Conservation (phyloP, 2,113 vertebrate genomes). For the Setophaga coronata region DNA sequence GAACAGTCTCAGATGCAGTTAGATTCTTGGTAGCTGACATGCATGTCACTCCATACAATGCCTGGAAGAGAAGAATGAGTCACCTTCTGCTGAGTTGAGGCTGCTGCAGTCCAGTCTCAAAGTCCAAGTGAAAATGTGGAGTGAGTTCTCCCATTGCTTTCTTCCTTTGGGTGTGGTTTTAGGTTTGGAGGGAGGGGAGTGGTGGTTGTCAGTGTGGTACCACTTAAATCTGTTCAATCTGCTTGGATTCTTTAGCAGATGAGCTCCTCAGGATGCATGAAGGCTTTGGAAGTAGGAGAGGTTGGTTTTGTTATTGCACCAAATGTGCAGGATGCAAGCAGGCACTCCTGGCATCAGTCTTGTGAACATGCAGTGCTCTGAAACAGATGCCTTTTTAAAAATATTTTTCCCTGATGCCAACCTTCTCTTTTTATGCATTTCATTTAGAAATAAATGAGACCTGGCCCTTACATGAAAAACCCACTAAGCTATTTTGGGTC, state of each 20-base stretch:
- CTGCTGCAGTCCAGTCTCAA: neutral
- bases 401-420: neutral
- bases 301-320: neutral
- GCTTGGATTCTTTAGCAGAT: neutral
- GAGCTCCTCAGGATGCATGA: neutral
- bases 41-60: conserved; percentile 21
- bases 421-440: neutral
- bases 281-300: neutral
- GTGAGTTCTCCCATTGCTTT: neutral
- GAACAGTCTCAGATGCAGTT: neutral
- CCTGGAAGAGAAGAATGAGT: conserved; percentile 17
- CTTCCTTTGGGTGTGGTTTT: neutral
- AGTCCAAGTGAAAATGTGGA: neutral
- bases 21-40: conserved; percentile 1
- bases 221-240: neutral
- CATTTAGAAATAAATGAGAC: neutral
- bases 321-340: neutral
- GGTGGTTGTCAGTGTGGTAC: neutral
- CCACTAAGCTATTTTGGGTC: neutral
- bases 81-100: neutral
- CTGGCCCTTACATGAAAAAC: neutral
- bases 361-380: neutral
- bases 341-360: neutral
- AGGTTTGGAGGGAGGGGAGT: neutral
- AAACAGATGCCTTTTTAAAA: neutral